Base-by-base conservation (phyloP, 1,140 invertebrate species). In the Drosophila setifemur region DNA sequence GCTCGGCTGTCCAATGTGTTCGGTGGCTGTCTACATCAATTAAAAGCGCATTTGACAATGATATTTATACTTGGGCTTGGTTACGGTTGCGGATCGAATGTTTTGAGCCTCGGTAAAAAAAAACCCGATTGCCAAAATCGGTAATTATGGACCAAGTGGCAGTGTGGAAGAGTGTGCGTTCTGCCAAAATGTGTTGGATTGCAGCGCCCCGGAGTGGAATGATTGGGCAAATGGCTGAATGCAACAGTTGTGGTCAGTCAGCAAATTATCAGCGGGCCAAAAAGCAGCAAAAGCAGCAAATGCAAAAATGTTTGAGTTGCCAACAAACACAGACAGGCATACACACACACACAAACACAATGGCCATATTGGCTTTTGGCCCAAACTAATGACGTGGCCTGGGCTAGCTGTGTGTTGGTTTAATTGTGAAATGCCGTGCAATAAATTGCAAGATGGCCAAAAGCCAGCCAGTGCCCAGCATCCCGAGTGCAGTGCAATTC, bases 41-140 rank as follows among this genome's bases (percentile, higher is more conserved):
- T 86, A 86, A 86, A 86, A 86, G 75, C 75, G 37, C 82, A 86
- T 86, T 86, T 86, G 81, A 86, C 81, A 86, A 86, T 86, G 82
- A 86, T 86, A 86, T 86, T 86, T 85, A 72, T 66, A 73, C 54
- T 35, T 43, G 50, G 67, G 39, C 47, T 60, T 52, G 52, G 67
- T 60, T 33, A 9, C 1, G 23, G 39, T 26, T 31, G 26, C 9
- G 3, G 23, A 11, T 25, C 31, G 7, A 7, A 12, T 33, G 28
- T 33, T 55, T 31, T 4, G 14, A 4, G 19, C 19, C 16, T n/a
- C n/a, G n/a, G n/a, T n/a, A n/a, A n/a, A n/a, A n/a, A n/a, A n/a
- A 55, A 35, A 57, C 33, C 14, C 21, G 29, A 25, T 57, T 33
- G 25, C 40, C 54, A 37, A 60, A 12, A 49, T 64, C 19, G 43